phyloP scores from a whole-genome alignment of 2,113 vertebrate genomes.

The Phaetusa simplex region DNA sequence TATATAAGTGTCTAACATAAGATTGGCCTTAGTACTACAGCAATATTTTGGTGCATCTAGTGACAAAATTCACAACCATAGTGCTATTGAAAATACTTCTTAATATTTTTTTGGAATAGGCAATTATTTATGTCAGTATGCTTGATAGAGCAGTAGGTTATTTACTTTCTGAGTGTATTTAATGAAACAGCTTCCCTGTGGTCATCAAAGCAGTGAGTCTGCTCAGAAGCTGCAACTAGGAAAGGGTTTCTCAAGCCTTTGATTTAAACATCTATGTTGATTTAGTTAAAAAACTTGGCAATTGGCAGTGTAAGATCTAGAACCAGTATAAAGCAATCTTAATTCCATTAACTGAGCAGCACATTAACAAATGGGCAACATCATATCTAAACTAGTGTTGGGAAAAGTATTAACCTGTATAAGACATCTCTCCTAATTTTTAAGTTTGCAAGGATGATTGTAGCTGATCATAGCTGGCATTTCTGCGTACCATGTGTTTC shows the following conservation, averaged over 20 bases:
- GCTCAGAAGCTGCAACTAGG: not conserved
- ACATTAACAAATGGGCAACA: not conserved
- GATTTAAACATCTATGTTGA: not conserved
- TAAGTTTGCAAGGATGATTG: not conserved
- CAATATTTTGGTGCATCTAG: not conserved
- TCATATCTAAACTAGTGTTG: not conserved
- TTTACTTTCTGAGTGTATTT: not conserved
- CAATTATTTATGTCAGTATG: not conserved
- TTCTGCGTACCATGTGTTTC: not conserved
- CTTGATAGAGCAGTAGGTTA: not conserved
- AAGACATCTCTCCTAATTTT: not conserved
- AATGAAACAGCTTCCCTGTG: not conserved
- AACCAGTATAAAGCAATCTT: not conserved
- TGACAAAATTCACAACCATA: not conserved
- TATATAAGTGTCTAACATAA: not conserved
- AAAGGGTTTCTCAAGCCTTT: not conserved
- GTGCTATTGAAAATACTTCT: not conserved
- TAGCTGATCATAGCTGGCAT: not conserved
- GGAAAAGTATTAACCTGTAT: not conserved
- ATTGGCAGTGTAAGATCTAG: not conserved
- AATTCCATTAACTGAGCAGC: not conserved
- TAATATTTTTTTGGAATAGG: not conserved
- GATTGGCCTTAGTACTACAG: not conserved
- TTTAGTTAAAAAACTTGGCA: not conserved
- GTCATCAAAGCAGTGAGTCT: not conserved